phyloP scores from a whole-genome alignment of 2,113 vertebrate genomes.

The Tretioscincus oriximinensis region DNA sequence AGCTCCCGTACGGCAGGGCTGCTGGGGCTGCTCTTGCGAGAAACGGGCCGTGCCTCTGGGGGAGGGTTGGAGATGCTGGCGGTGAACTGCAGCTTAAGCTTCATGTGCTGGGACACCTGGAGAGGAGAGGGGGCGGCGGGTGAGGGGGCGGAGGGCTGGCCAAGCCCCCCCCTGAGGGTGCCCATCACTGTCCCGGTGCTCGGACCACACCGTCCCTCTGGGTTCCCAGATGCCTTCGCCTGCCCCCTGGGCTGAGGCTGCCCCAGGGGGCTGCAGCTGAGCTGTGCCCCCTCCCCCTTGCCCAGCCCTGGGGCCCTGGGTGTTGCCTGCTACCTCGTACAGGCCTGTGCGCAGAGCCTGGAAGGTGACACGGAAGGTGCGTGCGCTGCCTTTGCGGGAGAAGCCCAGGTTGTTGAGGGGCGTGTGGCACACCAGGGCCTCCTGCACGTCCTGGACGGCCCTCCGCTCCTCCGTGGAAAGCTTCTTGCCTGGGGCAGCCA shows the following conservation, averaged over 20 bases:
- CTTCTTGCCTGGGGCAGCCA: conserved; percentile 57
- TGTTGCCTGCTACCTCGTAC: conserved; percentile 94
- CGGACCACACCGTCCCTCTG: too few relatives aligned
- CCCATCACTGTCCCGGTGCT: too few relatives aligned
- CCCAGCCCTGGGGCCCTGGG: background rate
- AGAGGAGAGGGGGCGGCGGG: background rate
- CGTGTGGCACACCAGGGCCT: conserved; percentile 71
- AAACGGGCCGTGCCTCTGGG: conserved; percentile 83
- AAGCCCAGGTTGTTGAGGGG: conserved; percentile 83
- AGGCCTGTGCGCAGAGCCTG: conserved; percentile 86
- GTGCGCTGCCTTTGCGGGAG: conserved; percentile 86
- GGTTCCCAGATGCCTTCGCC: too few relatives aligned
- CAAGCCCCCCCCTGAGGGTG: background rate
- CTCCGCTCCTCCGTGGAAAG: conserved; percentile 61
- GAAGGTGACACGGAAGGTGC: conserved; percentile 89
- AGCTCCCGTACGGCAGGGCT: conserved; percentile 88
- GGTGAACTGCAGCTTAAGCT: conserved; percentile 93
- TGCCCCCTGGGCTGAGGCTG: too few relatives aligned
- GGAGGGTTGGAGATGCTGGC: conserved; percentile 86
- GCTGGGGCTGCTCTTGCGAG: conserved; percentile 87
- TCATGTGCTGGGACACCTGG: conserved; percentile 94
- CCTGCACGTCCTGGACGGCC: conserved; percentile 63
- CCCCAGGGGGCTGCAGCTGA: too few relatives aligned
- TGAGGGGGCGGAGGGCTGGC: too few relatives aligned
- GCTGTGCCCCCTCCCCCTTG: too few relatives aligned